phyloP scores from a whole-genome alignment of 2,113 vertebrate species.

The Cololabis saira region DNA sequence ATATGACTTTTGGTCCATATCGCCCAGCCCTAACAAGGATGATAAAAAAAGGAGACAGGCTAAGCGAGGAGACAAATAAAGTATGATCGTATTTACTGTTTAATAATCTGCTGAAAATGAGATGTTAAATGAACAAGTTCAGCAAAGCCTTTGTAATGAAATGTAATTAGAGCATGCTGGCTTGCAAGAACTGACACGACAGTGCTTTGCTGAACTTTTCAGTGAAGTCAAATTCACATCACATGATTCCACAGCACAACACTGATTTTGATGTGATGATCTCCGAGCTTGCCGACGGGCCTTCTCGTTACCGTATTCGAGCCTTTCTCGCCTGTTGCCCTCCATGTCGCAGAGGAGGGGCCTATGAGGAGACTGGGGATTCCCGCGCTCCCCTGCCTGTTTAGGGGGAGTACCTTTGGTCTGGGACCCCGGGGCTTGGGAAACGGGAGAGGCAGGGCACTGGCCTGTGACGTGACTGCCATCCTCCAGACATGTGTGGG shows the following conservation, averaged over 20 bases:
- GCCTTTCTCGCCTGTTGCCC: slow-evolving; percentile 85
- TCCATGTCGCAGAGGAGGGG: slow-evolving; percentile 85
- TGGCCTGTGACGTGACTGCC: slow-evolving; percentile 80
- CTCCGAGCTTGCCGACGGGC: slow-evolving; percentile 46
- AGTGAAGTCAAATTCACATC: slow-evolving; percentile 26
- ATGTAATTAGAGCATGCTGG: not conserved
- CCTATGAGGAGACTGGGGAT: slow-evolving; percentile 78
- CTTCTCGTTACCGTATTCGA: slow-evolving; percentile 84
- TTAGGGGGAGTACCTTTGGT: slow-evolving; percentile 81
- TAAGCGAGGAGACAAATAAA: not conserved
- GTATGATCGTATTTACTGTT: not conserved
- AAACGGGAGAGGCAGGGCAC: slow-evolving; percentile 69
- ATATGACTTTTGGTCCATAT: too few species aligned
- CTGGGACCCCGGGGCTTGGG: slow-evolving; percentile 70
- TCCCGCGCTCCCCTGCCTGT: slow-evolving; percentile 75
- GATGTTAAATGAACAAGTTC: slow-evolving; percentile 35
- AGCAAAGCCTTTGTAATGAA: slow-evolving; percentile 14
- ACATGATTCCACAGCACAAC: slow-evolving; percentile 40
- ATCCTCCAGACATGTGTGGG: slow-evolving; percentile 84
- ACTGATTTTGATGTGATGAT: slow-evolving; percentile 59
- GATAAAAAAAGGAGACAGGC: slow-evolving; percentile 1
- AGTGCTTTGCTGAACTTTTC: slow-evolving; percentile 12
- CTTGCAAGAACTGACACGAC: slow-evolving; percentile 1
- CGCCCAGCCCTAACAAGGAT: too few species aligned
- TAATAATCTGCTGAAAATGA: slow-evolving; percentile 14